Evolutionary conservation across 53 echinoderm and acorn worm genomes (phyloP), one percentile per base, ranked within the genome.

Genomic region (Echinometra lucunter): DNA sequence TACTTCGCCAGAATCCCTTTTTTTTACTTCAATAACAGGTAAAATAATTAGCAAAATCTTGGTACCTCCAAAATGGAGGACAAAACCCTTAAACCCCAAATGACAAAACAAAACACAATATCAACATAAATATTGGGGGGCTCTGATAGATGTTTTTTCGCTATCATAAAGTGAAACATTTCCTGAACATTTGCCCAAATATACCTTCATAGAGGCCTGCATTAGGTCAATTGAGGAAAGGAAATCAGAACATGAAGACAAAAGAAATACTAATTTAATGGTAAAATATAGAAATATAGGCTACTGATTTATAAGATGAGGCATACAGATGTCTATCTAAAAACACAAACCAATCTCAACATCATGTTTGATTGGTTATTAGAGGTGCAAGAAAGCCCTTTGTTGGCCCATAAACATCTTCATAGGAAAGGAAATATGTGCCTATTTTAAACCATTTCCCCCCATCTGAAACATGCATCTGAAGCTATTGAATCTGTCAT

Each of bases 181-280:
- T 85, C 85, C 85, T 47, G 85, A 85, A 30, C 2, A 10, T 49
- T 82, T 13, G n/a, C 6, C 49, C 18, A 49, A n/a, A 85, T 85
- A 8, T 85, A 85, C 85, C 85, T 85, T 85, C 8, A 47, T 6
- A 3, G 85, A 85, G 85, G 85, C 85, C 85, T 85, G 85, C 47
- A 53, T 49, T 0, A n/a, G 16, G 49, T 85, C 30, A 25, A 8
- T 47, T 49, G n/a, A 85, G 37, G 85, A 85, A 49, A 49, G 85
- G 49, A 30, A 85, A 85, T 8, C 49, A 45, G 6, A 47, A 85
- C 1, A 47, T 25, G 18, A 72, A 58, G 83, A n/a, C 18, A 37
- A 78, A 42, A 23, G 42, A 44, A 42, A 78, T 6, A 40, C 15
- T 34, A 37, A 15, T 78, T 40, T 23, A 78, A 5, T 1, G 42